These are phyloP conservation scores for Pelodiscus sinensis DNA, from an alignment of 2,113 vertebrate genomes.

Conservation along the genomic window DNA sequence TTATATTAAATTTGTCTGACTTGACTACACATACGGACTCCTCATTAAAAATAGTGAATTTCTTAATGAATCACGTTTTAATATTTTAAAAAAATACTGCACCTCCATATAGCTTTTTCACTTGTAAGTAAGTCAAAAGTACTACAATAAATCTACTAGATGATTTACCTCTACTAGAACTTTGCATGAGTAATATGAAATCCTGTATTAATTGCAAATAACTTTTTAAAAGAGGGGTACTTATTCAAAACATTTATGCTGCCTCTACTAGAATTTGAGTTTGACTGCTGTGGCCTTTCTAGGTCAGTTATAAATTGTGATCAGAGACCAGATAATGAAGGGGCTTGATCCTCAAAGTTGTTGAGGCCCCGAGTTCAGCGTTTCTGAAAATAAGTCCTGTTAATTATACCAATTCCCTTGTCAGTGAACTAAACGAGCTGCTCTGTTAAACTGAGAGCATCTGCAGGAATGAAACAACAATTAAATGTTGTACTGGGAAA, in stretches of 20 bases:
- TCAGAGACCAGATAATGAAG: not conserved
- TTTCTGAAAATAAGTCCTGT: not conserved
- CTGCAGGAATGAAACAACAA: not conserved
- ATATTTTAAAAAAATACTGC: not conserved
- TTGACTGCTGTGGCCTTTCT: not conserved
- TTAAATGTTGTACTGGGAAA: not conserved
- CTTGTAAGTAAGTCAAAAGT: not conserved
- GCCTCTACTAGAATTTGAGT: not conserved
- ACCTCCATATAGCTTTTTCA: not conserved
- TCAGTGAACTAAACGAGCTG: not conserved
- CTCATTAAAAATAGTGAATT: conserved; percentile 21
- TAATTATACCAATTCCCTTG: not conserved
- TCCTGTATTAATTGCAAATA: not conserved
- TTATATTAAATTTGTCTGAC: conserved; percentile 36
- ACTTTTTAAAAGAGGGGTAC: not conserved
- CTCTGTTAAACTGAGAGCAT: not conserved
- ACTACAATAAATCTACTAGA: not conserved
- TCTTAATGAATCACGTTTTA: not conserved
- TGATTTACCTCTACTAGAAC: not conserved
- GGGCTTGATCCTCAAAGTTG: not conserved
- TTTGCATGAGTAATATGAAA: not conserved
- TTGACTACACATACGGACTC: not conserved
- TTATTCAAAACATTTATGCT: not conserved
- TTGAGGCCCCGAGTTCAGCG: not conserved
- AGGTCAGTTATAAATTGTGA: not conserved